Evolutionary conservation across 2,113 vertebrate genomes (phyloP).

Genomic region (Dasyprocta punctata): DNA sequence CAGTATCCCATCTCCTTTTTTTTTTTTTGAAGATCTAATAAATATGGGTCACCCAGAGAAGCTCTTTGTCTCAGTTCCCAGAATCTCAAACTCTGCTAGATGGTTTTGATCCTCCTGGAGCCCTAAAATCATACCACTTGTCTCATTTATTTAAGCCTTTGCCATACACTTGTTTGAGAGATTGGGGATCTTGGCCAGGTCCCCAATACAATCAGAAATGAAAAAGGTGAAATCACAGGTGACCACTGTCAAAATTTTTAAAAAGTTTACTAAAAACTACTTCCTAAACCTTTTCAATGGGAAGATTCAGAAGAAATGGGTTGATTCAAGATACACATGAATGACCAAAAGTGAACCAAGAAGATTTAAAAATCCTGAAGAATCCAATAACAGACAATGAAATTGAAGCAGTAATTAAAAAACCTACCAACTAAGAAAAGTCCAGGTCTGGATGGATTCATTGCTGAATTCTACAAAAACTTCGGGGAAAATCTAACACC

Average conservation of each 20-base stretch:
- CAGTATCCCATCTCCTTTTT: too few relatives aligned
- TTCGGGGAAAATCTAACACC: neutral
- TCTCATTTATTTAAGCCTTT: too few relatives aligned
- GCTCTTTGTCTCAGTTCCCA: too few relatives aligned
- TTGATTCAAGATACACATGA: neutral
- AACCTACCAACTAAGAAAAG: neutral
- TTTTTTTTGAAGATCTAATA: too few relatives aligned
- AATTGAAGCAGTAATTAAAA: neutral
- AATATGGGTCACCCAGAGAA: too few relatives aligned
- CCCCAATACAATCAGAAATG: too few relatives aligned
- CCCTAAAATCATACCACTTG: too few relatives aligned
- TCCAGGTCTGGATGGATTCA: neutral
- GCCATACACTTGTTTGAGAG: too few relatives aligned
- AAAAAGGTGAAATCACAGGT: too few relatives aligned
- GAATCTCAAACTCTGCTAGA: too few relatives aligned
- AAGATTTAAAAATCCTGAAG: neutral
- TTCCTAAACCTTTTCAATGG: neutral
- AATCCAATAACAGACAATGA: neutral
- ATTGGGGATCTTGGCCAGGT: too few relatives aligned
- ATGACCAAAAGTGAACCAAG: neutral
- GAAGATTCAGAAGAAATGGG: neutral
- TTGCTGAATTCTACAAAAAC: neutral
- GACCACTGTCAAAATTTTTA: neutral
- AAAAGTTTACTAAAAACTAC: neutral
- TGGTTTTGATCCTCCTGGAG: too few relatives aligned